phyloP scores from a whole-genome alignment of 2,113 vertebrate genomes.

The Elachura formosa region DNA sequence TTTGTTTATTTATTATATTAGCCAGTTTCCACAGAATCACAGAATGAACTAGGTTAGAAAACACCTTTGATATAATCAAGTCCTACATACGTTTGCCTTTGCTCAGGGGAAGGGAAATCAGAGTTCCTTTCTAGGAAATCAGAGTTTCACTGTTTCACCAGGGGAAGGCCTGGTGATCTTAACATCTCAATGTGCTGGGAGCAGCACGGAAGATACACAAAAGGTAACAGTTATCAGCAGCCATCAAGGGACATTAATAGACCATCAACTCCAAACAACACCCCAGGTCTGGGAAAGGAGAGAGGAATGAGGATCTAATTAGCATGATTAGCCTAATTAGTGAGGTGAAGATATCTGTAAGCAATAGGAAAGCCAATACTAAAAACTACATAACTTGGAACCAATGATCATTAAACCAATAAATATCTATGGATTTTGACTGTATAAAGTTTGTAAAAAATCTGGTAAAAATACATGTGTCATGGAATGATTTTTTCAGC shows the following conservation, averaged over 20 bases:
- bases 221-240: neutral
- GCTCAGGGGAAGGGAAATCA: rapidly evolving
- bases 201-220: neutral
- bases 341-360: neutral
- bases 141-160: neutral
- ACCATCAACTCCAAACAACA: neutral
- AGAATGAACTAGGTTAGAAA: neutral
- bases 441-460: neutral
- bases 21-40: neutral
- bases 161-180: neutral
- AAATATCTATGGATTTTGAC: neutral
- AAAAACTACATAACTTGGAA: neutral
- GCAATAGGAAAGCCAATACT: neutral
- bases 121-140: neutral
- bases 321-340: too few species aligned
- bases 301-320: neutral
- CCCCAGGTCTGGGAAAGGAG: neutral
- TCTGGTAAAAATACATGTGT: neutral
- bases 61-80: neutral
- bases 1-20: too few species aligned
- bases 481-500: neutral
- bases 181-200: neutral
- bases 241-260: neutral
- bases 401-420: neutral
- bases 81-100: neutral